These are phyloP conservation scores for Champsocephalus gunnari DNA, from an alignment of 2,797 vertebrate species.

Conservation along the genomic window DNA sequence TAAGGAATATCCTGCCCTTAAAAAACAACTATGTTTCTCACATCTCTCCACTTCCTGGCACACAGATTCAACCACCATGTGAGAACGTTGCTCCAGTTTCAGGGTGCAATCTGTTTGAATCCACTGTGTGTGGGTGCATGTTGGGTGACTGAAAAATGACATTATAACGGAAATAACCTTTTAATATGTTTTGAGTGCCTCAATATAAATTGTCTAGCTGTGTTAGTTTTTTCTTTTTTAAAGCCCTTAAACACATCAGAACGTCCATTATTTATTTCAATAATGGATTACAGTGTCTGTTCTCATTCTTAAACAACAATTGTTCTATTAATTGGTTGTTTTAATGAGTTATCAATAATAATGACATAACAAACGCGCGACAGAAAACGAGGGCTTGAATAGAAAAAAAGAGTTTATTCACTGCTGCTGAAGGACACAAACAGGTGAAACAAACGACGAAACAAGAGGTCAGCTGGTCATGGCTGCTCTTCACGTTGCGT, in stretches of 20 bases:
- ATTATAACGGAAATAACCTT: not conserved
- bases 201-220: not conserved
- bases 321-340: too few species aligned
- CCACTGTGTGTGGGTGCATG: not conserved
- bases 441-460: too few species aligned
- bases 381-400: too few species aligned
- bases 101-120: not conserved
- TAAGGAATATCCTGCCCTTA: slow-evolving; percentile 39
- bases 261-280: not conserved
- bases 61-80: slow-evolving; percentile 3
- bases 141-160: not conserved
- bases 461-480: too few species aligned
- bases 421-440: too few species aligned
- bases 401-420: too few species aligned
- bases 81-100: slow-evolving; percentile 1
- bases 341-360: too few species aligned
- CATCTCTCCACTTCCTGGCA: slow-evolving; percentile 50
- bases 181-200: not conserved
- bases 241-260: not conserved
- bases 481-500: too few species aligned
- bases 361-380: too few species aligned
- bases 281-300: not conserved
- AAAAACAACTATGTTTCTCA: slow-evolving; percentile 25
- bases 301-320: too few species aligned
- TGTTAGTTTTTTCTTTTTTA: not conserved